Conservation (phyloP, 2,888 invertebrate species). For the Linhomoeus sp. region DNA sequence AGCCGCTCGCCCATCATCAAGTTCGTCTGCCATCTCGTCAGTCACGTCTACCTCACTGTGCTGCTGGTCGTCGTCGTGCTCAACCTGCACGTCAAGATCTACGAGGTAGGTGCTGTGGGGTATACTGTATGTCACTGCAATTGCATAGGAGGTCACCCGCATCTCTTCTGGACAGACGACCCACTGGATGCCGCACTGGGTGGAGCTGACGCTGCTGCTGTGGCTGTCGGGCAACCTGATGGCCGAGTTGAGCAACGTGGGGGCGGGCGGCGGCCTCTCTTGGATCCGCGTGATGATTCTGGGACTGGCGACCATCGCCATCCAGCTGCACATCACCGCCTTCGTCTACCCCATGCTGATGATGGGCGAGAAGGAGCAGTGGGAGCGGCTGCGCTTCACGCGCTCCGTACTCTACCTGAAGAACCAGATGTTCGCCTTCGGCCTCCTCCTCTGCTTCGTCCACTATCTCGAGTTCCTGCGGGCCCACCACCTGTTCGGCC, state of each 20-base stretch:
- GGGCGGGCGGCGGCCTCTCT: slow-evolving; percentile 85
- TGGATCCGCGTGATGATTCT: slow-evolving; percentile 44
- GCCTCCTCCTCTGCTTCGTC: slow-evolving; percentile 83
- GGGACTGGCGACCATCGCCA: slow-evolving; percentile 60
- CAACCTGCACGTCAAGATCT: slow-evolving; percentile 23
- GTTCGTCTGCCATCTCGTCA: slow-evolving; percentile 96
- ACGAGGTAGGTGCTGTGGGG: slow-evolving; percentile 7
- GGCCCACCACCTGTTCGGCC: slow-evolving; percentile 96
- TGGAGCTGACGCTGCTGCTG: slow-evolving; percentile 80
- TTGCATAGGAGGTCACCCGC: too few species aligned
- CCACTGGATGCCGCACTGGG: slow-evolving; percentile 57
- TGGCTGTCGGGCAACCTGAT: slow-evolving; percentile 84
- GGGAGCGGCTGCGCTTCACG: slow-evolving; percentile 3
- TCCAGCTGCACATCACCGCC: slow-evolving; percentile 36
- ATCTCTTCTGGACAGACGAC: neutral
- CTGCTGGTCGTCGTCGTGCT: slow-evolving; percentile 44
- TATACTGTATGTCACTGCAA: too few species aligned
- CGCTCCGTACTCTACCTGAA: neutral
- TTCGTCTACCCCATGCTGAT: slow-evolving; percentile 1
- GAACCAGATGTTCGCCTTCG: slow-evolving; percentile 55
- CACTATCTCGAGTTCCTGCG: slow-evolving; percentile 74
- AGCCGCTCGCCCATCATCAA: slow-evolving; percentile 95
- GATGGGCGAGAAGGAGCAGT: slow-evolving; percentile 5
- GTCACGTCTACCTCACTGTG: slow-evolving; percentile 88
- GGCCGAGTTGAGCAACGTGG: slow-evolving; percentile 89